Evolutionary conservation across 1,140 invertebrate genomes (phyloP).

Genomic region (Lysiphlebus fabarum): DNA sequence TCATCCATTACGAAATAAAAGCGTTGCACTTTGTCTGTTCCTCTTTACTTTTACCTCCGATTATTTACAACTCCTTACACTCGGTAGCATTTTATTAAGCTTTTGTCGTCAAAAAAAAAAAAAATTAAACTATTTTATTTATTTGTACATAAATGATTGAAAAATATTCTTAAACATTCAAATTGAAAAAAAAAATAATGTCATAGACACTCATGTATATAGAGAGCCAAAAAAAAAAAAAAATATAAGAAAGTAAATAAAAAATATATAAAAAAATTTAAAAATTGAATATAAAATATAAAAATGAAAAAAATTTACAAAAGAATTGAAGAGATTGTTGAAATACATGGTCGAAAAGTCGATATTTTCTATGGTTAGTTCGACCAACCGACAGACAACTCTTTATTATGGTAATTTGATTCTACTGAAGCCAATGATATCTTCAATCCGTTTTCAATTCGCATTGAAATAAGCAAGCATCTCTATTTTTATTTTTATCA

Average conservation of each 20-base stretch:
- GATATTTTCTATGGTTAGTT: neutral
- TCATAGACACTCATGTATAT: too few relatives aligned
- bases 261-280: neutral
- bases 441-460: constrained; percentile 40
- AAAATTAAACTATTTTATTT: too few relatives aligned
- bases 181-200: too few relatives aligned
- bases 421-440: constrained; percentile 36
- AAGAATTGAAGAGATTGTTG: neutral
- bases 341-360: neutral
- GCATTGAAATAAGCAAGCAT: constrained; percentile 39
- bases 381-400: constrained; percentile 8
- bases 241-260: neutral
- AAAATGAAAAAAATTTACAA: neutral
- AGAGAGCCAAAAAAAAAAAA: too few relatives aligned
- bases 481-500: neutral
- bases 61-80: too few relatives aligned
- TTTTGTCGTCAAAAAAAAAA: too few relatives aligned
- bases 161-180: too few relatives aligned
- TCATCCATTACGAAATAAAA: too few relatives aligned
- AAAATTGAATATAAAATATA: neutral
- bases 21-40: too few relatives aligned
- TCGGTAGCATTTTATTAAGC: too few relatives aligned
- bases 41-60: too few relatives aligned
- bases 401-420: constrained; percentile 49
- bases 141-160: too few relatives aligned